Conservation (phyloP, 2,888 invertebrate genomes). For the Gisinianus flammeolus region DNA sequence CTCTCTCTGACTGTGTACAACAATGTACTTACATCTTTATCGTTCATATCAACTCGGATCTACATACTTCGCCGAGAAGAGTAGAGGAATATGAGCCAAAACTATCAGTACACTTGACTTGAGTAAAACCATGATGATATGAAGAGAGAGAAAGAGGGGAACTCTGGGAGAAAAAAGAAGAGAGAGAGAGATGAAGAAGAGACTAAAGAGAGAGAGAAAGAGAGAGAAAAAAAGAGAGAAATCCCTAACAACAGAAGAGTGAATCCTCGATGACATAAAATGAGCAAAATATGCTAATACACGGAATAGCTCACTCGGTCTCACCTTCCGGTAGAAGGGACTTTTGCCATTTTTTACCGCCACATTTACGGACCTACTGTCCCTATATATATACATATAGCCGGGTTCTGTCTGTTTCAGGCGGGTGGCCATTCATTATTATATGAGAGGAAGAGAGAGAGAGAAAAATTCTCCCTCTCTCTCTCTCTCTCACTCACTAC, state of each 20-base stretch:
- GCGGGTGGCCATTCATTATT: slow-evolving; percentile 41
- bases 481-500: slow-evolving; percentile 11
- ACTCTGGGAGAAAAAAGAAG: not conserved
- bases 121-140: not conserved
- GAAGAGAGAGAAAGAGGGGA: not conserved
- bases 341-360: slow-evolving; percentile 55
- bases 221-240: slow-evolving; percentile 24
- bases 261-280: slow-evolving; percentile 44
- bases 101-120: not conserved
- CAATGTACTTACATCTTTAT: too few species aligned
- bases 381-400: too few species aligned
- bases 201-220: slow-evolving; percentile 11
- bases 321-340: slow-evolving; percentile 52
- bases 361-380: slow-evolving; percentile 54
- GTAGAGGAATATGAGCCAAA: slow-evolving; percentile 1
- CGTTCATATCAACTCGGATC: too few species aligned
- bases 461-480: not conserved
- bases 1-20: too few species aligned
- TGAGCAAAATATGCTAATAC: slow-evolving; percentile 58
- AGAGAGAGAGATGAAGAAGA: slow-evolving; percentile 5
- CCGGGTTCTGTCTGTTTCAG: slow-evolving; percentile 37
- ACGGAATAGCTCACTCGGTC: slow-evolving; percentile 13
- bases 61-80: too few species aligned
- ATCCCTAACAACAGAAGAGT: slow-evolving; percentile 33
- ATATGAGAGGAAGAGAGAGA: too few species aligned